These are phyloP conservation scores for Stegana nigrithorax DNA, from an alignment of 2,888 invertebrate species.

Conservation along the genomic window DNA sequence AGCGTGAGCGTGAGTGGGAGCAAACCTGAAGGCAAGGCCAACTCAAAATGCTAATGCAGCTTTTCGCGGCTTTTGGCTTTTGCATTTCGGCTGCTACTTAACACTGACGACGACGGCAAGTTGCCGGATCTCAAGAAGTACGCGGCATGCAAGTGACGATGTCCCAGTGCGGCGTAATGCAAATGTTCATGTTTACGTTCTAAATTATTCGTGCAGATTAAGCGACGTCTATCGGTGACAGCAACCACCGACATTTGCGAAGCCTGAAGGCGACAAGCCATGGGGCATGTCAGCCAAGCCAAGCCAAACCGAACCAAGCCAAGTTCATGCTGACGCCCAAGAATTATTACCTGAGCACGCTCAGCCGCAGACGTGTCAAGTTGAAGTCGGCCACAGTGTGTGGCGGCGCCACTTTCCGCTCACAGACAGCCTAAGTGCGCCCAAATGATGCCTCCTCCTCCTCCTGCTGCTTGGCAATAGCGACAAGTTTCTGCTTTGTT, in stretches of 20 bases:
- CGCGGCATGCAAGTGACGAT: background rate
- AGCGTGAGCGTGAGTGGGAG: background rate
- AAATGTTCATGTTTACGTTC: slow-evolving; percentile 10
- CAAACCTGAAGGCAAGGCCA: background rate
- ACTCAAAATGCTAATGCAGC: background rate
- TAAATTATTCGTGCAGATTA: slow-evolving; percentile 20
- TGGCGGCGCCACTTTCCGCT: background rate
- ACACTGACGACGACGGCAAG: background rate
- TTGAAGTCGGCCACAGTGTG: background rate
- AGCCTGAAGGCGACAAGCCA: background rate
- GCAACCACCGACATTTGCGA: no score
- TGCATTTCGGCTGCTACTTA: background rate
- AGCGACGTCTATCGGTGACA: background rate
- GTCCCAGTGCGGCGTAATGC: background rate
- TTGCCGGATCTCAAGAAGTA: background rate
- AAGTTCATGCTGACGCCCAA: slow-evolving; percentile 1
- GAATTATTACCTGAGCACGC: slow-evolving; percentile 9
- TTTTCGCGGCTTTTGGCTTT: slow-evolving; percentile 7
- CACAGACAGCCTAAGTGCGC: background rate
- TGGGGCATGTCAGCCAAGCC: no score
- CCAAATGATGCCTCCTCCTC: background rate
- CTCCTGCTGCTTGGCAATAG: background rate
- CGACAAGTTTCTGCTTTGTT: no score
- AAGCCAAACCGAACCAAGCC: no score
- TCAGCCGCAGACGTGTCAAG: slow-evolving; percentile 7